Evolutionary conservation across 2,797 vertebrate genomes (phyloP), one percentile per base, ranked within the genome.

Genomic region (Diglossa cyanea): DNA sequence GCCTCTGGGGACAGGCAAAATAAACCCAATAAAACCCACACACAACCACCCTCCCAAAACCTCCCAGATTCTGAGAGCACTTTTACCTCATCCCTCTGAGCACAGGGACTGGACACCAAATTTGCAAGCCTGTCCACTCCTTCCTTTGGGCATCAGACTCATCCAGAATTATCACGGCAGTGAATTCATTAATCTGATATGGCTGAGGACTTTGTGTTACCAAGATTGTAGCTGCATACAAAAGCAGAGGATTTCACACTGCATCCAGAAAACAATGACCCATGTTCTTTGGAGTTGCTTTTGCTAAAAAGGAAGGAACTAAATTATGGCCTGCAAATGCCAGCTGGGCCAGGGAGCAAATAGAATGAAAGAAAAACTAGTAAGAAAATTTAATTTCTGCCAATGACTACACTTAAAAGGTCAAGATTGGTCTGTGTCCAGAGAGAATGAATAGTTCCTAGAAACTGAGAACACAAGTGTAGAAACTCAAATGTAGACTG

Each of bases 141-240:
- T 45, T 54, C 51, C 55, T 33, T 5, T 35, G 21, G 16, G n/a
- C 19, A 70, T 40, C 68, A 83, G 37, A 45, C 9, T 66, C 17
- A 8, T 6, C 12, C 6, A 19, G 5, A 60, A 44, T 8, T 51
- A 28, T 8, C 30, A 26, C 10, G 6, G 21, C 57, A 79, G 1
- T 13, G 12, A 47, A 78, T 31, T 58, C n/a, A 66, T 26, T 31
- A 5, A 28, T 31, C 14, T 25, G 6, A 40, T 10, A 2, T 14
- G 37, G 7, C 13, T 48, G 39, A 71, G 31, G 17, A 84, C n/a
- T 73, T 7, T 1, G 6, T 42, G 12, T 55, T 50, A 31, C 17
- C 35, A 53, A 17, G 3, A 45, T 4, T 35, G 30, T 1, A 55
- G 17, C 0, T 48, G 12, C 9, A 17, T 18, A 40, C 1, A 4